These are phyloP conservation scores for Antheraea pernyi DNA, from an alignment of 1,140 invertebrate species.

Conservation along the genomic window DNA sequence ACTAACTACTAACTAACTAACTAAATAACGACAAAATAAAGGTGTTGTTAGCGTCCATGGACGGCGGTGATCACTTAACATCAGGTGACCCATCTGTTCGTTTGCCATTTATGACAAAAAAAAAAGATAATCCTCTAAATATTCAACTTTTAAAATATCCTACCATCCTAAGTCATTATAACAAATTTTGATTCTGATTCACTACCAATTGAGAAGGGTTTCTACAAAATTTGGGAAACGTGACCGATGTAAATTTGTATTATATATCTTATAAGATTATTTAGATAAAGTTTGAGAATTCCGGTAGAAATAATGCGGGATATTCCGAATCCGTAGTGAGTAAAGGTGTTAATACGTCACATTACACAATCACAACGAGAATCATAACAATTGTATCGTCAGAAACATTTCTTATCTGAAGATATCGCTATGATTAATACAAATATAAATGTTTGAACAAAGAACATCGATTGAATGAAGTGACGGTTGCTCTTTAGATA, in stretches of 20 bases:
- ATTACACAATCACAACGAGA: background rate
- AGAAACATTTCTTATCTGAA: constrained; percentile 17
- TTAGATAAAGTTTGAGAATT: background rate
- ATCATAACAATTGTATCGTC: background rate
- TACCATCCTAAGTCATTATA: too few species aligned
- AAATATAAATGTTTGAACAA: constrained; percentile 18
- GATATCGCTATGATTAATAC: constrained; percentile 19
- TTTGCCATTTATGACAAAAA: too few species aligned
- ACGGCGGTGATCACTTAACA: too few species aligned
- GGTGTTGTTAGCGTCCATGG: too few species aligned
- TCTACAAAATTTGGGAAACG: background rate
- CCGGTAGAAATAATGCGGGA: background rate
- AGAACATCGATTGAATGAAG: constrained; percentile 17
- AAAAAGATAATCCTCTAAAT: too few species aligned
- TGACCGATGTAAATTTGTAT: background rate
- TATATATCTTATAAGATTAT: background rate
- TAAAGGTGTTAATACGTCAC: constrained; percentile 8
- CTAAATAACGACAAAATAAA: too few species aligned
- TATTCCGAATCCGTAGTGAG: constrained; percentile 6
- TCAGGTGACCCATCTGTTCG: too few species aligned
- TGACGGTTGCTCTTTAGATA: constrained; percentile 20
- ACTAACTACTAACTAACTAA: too few species aligned
- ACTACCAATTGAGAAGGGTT: background rate
- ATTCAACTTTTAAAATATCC: too few species aligned
- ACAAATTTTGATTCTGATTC: background rate